Base-by-base conservation (phyloP, 2,888 invertebrate genomes). In the Tipula vernalis region DNA sequence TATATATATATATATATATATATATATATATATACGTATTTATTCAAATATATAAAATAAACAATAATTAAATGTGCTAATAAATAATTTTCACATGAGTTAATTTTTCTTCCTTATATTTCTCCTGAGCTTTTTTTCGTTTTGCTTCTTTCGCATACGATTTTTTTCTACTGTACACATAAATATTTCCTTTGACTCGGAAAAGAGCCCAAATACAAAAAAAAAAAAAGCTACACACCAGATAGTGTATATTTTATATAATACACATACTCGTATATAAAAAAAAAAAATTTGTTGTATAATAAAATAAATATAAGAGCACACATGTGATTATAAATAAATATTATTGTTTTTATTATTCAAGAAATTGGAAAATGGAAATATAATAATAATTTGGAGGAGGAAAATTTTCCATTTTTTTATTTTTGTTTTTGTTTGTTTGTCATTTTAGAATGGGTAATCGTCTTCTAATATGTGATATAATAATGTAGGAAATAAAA, bases 41-140 rank as follows among this genome's bases (percentile, higher is more conserved):
- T 28, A 71, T 28, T 10, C 28, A 51, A 15, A 71, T 57, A 28
- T 71, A 84, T 36, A 84, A 36, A 36, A 84, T 41, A 84, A 84
- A 84, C 84, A 84, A 84, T 84, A 84, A 84, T 84, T 84, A 84
- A 84, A 84, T 84, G 84, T 84, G 84, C 84, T 84, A 84, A 84
- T 84, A 84, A 84, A 84, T 84, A 84, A 84, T 84, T 84, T 84
- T 84, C 84, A 84, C 84, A 84, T 84, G 84, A 84, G 84, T 41
- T 84, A 84, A 84, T 84, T 84, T 84, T 84, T 41, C 41, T 84
- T 39, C 84, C 41, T 84, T 71, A 71, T 71, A 28, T 71, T 71
- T 28, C 71, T 71, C 71, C 71, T 71, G 71, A 71, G 71, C 71
- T 18, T 71, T 71, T 71, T 71, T 28, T 71, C 15, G 15, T 51